Conservation (phyloP, 2,113 vertebrate species). For the Mormoops blainvillei region DNA sequence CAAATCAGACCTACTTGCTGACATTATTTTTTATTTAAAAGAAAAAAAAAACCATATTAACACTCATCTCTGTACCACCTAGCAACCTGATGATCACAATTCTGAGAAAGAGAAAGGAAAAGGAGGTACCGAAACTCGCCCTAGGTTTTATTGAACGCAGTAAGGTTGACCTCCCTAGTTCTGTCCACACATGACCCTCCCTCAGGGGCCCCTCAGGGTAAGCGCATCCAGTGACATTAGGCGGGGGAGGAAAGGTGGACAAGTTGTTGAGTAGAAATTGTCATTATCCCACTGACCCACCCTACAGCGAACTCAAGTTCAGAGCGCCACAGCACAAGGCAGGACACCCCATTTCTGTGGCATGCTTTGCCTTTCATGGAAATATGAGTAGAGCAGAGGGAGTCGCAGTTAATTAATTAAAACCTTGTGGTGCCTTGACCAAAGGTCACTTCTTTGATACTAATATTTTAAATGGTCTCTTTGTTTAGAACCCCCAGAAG, state of each 20-base stretch:
- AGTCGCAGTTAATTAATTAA: not conserved
- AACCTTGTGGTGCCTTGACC: not conserved
- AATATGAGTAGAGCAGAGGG: not conserved
- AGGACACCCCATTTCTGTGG: not conserved
- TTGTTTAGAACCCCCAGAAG: not conserved
- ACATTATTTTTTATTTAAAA: not conserved
- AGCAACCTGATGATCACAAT: not conserved
- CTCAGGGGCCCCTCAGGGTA: not conserved
- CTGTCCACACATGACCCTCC: not conserved
- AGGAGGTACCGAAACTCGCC: not conserved
- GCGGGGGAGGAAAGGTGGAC: not conserved
- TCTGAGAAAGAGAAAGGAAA: conserved; percentile 44
- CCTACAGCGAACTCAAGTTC: not conserved
- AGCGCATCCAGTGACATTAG: not conserved
- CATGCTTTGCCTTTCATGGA: not conserved
- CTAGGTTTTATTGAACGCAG: not conserved
- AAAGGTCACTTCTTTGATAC: not conserved
- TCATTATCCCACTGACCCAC: not conserved
- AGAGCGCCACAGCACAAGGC: not conserved
- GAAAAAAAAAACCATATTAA: not conserved
- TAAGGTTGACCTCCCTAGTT: not conserved
- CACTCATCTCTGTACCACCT: not conserved
- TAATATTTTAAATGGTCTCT: not conserved
- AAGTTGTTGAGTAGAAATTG: not conserved
- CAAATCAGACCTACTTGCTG: not conserved